phyloP scores from a whole-genome alignment of 2,888 invertebrate genomes.

The Ellobium chinense region DNA sequence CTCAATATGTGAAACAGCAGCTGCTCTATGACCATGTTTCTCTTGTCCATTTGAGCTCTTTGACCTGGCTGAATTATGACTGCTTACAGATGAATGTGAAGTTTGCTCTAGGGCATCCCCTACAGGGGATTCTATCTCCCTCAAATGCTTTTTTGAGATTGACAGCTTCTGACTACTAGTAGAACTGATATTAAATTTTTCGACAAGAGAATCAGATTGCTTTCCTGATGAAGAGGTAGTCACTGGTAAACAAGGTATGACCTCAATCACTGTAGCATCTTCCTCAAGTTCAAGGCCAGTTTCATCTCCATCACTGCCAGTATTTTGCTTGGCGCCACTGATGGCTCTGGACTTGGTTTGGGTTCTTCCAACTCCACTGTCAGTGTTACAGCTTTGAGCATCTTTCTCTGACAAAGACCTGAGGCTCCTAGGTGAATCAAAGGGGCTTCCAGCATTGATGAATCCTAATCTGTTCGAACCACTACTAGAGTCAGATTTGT shows the following conservation, averaged over 20 bases:
- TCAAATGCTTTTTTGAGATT: constrained; percentile 64
- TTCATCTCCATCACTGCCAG: constrained; percentile 39
- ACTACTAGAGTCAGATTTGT: constrained; percentile 51
- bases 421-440: constrained; percentile 33
- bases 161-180: constrained; percentile 61
- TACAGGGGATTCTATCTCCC: constrained; percentile 66
- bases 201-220: constrained; percentile 56
- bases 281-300: constrained; percentile 55
- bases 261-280: constrained; percentile 63
- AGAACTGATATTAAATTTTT: constrained; percentile 64
- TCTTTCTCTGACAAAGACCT: constrained; percentile 16
- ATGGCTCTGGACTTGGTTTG: constrained; percentile 47
- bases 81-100: background rate
- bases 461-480: background rate
- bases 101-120: background rate
- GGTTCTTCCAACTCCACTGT: constrained; percentile 58
- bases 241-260: constrained; percentile 45
- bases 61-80: background rate
- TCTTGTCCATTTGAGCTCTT: background rate
- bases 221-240: constrained; percentile 57
- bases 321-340: constrained; percentile 32
- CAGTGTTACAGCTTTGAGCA: constrained; percentile 55
- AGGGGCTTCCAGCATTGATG: constrained; percentile 28
- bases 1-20: background rate
- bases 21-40: background rate